These are phyloP conservation scores for Apogon hyalosoma DNA, from an alignment of 2,797 vertebrate genomes.

Conservation along the genomic window DNA sequence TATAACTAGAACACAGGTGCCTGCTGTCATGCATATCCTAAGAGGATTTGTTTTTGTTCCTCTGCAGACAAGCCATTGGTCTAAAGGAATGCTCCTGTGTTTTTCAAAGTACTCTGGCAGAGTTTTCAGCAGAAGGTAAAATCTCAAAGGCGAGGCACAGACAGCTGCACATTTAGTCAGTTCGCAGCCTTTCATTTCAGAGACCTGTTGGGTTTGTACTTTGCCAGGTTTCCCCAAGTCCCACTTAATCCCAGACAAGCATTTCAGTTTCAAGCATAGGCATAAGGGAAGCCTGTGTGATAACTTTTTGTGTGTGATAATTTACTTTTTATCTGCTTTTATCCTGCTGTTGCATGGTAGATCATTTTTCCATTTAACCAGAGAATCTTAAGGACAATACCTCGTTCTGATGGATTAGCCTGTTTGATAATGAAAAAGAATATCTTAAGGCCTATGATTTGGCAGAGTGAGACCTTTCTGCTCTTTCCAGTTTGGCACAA, in stretches of 20 bases:
- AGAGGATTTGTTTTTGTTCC: slow-evolving; percentile 62
- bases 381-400: slow-evolving; percentile 34
- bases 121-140: slow-evolving; percentile 58
- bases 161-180: slow-evolving; percentile 61
- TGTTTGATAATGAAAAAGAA: slow-evolving; percentile 37
- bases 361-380: slow-evolving; percentile 34
- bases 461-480: slow-evolving; percentile 10
- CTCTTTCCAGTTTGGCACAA: slow-evolving; percentile 6
- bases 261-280: slow-evolving; percentile 29
- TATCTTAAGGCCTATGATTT: slow-evolving; percentile 20
- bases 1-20: slow-evolving; percentile 63
- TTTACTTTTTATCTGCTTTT: slow-evolving; percentile 39
- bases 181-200: slow-evolving; percentile 55
- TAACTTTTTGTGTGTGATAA: slow-evolving; percentile 32
- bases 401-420: slow-evolving; percentile 1
- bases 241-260: slow-evolving; percentile 54
- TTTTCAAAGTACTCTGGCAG: slow-evolving; percentile 44
- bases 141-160: slow-evolving; percentile 54
- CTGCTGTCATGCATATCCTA: slow-evolving; percentile 56
- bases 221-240: slow-evolving; percentile 45
- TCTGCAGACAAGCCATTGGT: slow-evolving; percentile 32
- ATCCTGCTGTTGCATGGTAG: slow-evolving; percentile 32
- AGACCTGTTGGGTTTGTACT: slow-evolving; percentile 57
- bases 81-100: slow-evolving; percentile 49
- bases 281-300: slow-evolving; percentile 26